Evolutionary conservation across 1,140 invertebrate species (phyloP).

Genomic region (Samia ricini): DNA sequence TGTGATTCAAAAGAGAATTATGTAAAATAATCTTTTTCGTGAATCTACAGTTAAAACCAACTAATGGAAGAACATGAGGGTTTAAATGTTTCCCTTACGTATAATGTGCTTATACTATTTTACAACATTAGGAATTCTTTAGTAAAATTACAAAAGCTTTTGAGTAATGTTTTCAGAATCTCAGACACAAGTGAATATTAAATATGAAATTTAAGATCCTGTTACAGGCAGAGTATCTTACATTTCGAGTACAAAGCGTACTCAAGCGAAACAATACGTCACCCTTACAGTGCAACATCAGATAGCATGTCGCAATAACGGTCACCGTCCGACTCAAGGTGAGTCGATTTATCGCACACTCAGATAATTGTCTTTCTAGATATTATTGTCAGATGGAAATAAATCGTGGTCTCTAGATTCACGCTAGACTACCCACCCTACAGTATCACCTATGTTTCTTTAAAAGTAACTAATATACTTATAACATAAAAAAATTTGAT

Average conservation of each 20-base stretch:
- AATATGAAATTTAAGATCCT: not conserved
- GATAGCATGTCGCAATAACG: slow-evolving; percentile 48
- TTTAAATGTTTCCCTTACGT: too few species aligned
- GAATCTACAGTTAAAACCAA: too few species aligned
- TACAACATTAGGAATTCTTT: too few species aligned
- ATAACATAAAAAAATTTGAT: too few species aligned
- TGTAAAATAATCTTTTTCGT: too few species aligned
- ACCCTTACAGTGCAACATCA: slow-evolving; percentile 42
- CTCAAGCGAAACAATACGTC: slow-evolving; percentile 49
- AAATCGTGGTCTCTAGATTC: not conserved
- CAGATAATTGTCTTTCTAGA: slow-evolving; percentile 59
- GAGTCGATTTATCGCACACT: slow-evolving; percentile 52
- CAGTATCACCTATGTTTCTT: not conserved
- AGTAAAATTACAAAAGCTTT: too few species aligned
- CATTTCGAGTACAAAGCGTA: not conserved
- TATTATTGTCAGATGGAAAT: slow-evolving; percentile 23
- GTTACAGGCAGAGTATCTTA: not conserved
- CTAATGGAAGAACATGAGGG: too few species aligned
- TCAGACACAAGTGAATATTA: too few species aligned
- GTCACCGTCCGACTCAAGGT: slow-evolving; percentile 26
- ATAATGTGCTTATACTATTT: too few species aligned
- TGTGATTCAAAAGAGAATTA: too few species aligned
- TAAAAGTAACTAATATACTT: too few species aligned
- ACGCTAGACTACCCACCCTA: not conserved
- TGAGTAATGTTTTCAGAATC: too few species aligned